Evolutionary conservation across 2,113 vertebrate species (phyloP).

Genomic region (Nesospiza acunhae): DNA sequence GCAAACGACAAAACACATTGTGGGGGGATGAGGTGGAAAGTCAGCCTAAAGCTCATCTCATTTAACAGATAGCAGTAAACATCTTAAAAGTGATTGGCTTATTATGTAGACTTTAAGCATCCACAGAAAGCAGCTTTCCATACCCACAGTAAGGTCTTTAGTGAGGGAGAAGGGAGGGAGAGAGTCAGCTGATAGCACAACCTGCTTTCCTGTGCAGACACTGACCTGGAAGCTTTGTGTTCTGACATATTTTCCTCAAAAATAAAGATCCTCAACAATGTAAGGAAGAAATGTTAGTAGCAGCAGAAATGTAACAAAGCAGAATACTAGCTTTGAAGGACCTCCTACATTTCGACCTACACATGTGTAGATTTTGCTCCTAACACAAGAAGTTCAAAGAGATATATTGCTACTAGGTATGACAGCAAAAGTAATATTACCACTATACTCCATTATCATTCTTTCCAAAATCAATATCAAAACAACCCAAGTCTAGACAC

Average conservation of each 20-base stretch:
- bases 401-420: conserved; percentile 48
- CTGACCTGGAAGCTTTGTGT: not conserved
- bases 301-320: not conserved
- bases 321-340: not conserved
- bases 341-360: not conserved
- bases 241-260: not conserved
- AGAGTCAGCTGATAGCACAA: not conserved
- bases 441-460: conserved; percentile 69
- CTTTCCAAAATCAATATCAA: conserved; percentile 78
- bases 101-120: not conserved
- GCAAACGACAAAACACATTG: not conserved
- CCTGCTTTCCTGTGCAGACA: not conserved
- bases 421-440: conserved; percentile 49
- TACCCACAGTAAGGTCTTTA: not conserved
- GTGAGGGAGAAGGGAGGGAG: not conserved
- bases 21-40: fast-evolving
- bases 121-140: conserved; percentile 12
- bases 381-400: not conserved
- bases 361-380: not conserved
- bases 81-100: conserved; percentile 29
- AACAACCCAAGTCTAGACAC: conserved; percentile 78
- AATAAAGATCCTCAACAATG: not conserved
- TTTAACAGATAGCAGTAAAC: conserved; percentile 30
- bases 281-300: not conserved
- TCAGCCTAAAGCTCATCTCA: not conserved